phyloP scores from a whole-genome alignment of 2,888 invertebrate species.

The Dysmachus trigonus region DNA sequence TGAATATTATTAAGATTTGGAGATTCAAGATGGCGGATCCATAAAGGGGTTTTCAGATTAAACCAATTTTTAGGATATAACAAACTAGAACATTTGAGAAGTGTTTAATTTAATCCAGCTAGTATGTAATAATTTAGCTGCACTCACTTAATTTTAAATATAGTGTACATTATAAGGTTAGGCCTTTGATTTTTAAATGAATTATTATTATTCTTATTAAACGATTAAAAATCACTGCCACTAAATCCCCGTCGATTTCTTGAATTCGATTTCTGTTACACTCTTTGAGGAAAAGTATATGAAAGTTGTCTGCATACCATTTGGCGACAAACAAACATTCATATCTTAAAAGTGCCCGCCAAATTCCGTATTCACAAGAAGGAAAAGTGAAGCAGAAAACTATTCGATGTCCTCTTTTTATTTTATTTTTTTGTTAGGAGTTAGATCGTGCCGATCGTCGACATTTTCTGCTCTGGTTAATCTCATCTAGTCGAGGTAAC shows the following conservation, averaged over 20 bases:
- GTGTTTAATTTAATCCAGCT: no score
- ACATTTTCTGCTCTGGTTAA: slow-evolving; percentile 37
- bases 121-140: no score
- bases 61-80: no score
- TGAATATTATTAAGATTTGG: no score
- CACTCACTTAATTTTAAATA: no score
- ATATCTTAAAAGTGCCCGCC: not conserved
- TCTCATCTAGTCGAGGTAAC: not conserved
- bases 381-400: not conserved
- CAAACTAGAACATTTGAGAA: no score
- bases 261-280: not conserved
- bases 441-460: not conserved
- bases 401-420: not conserved
- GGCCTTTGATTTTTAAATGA: no score
- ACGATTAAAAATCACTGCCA: not conserved
- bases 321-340: not conserved
- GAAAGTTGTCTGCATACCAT: not conserved
- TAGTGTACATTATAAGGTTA: no score
- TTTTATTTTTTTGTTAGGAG: not conserved
- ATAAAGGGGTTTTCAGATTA: no score
- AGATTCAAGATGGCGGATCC: no score
- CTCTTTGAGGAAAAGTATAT: not conserved
- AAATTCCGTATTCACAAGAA: not conserved
- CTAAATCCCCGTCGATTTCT: not conserved
- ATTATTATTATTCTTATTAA: no score